Base-by-base conservation (phyloP, 2,888 invertebrate genomes). In the Nemoura dubitans region DNA sequence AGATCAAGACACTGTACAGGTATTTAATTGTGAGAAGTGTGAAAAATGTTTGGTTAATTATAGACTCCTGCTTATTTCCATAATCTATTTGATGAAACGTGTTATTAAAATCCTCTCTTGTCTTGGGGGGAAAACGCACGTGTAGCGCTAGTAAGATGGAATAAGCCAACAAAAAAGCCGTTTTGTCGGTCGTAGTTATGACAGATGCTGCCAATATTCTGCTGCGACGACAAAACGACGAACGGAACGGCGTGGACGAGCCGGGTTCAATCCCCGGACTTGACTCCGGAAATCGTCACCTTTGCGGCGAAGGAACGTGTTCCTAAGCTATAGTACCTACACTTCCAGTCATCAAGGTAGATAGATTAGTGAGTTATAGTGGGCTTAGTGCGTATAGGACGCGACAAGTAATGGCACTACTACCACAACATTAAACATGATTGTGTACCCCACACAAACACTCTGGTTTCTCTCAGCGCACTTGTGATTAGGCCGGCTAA, bases 221-320 rank as follows among this genome's bases (percentile, higher is more conserved):
- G 59, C 21, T 21, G 16, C 14, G 59, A 59, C 59, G 2, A 14
- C 59, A 14, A 59, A 59, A 59, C 21, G 59, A 59, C 21, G 16
- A 59, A 10, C 59, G 59, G 36, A 36, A 1, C 59, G 59, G 59
- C 59, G 59, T 36, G 36, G 36, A 59, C 21, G 59, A 59, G 59
- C 21, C 59, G 59, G 59, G 59, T 59, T 59, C 59, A 59, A 59
- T 59, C 59, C 59, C 59, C 59, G 59, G 59, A 21, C 59, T 59
- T 59, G 59, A 59, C 59, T 59, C 59, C 59, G 59, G 59, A 59
- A 59, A 59, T 59, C 59, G 59, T 59, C 59, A 59, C 59, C 59
- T 59, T 16, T 10, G 21, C 59, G 59, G 21, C 59, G 59, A 59
- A 21, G 59, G 10, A 59, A 59, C 59, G 59, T 59, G 59, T 59